Conservation (phyloP, 2,113 vertebrate genomes). For the Cnemophilus loriae region DNA sequence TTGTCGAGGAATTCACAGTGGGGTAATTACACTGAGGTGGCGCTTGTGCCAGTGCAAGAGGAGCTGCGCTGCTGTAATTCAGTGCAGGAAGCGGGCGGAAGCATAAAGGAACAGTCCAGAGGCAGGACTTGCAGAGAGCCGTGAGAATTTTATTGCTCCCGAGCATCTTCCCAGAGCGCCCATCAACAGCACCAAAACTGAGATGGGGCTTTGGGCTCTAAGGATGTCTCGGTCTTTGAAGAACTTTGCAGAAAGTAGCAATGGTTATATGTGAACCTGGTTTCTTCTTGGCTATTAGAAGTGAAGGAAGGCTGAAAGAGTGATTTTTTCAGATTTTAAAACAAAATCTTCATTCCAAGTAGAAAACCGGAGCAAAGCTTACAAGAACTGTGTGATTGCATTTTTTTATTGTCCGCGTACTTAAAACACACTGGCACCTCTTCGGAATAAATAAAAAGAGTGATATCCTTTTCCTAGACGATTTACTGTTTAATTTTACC, state of each 20-base stretch:
- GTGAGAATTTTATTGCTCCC: background rate
- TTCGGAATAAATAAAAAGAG: background rate
- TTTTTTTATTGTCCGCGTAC: background rate
- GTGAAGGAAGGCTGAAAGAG: background rate
- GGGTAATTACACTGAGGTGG: background rate
- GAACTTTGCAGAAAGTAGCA: background rate
- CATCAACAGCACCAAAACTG: rapidly evolving
- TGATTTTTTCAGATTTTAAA: background rate
- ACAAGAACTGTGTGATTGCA: background rate
- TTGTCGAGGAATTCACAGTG: conserved; percentile 36
- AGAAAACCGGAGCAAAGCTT: background rate
- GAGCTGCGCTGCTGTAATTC: background rate
- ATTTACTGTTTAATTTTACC: background rate
- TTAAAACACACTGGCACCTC: rapidly evolving
- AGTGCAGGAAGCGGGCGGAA: background rate
- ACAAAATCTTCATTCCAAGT: background rate
- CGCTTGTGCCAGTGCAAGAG: background rate
- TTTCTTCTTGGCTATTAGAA: background rate
- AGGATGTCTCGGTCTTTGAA: background rate
- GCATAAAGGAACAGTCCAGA: background rate
- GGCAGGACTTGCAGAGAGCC: background rate
- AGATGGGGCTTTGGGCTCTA: rapidly evolving
- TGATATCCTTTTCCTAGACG: background rate
- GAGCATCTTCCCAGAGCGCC: background rate
- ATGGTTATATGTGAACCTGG: rapidly evolving